Percentiles rank a stretch among this genome's conserved stretches.
phyloP scores from a whole-genome alignment of 35 echinoderm and acorn worm genomes.

The Hemicentrotus pulcherrimus region DNA sequence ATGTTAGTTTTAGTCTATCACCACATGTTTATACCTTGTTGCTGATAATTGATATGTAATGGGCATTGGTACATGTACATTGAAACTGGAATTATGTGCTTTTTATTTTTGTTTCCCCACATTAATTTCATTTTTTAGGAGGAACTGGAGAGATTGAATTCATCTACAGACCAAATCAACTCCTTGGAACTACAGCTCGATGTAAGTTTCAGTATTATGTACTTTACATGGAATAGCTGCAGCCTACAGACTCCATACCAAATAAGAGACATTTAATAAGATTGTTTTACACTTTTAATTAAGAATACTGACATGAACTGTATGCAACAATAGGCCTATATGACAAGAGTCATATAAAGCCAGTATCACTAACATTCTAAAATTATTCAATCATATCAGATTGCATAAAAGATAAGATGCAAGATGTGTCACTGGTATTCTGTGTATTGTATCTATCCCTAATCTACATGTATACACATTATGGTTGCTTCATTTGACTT shows the following conservation, averaged over 20 bases:
- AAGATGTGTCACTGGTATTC: too few species aligned
- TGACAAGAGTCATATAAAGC: too few species aligned
- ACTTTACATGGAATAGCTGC: background rate
- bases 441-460: too few species aligned
- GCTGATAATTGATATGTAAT: background rate
- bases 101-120: background rate
- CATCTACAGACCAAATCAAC: conserved; percentile 87
- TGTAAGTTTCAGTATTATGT: conserved; percentile 61
- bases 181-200: conserved; percentile 81
- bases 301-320: too few species aligned
- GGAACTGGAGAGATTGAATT: conserved; percentile 84
- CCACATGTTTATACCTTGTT: background rate
- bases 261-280: background rate
- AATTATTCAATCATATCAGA: too few species aligned
- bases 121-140: conserved; percentile 43
- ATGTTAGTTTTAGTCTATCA: too few species aligned
- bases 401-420: too few species aligned
- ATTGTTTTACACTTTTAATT: too few species aligned
- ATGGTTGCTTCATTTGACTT: too few species aligned
- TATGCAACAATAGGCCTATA: too few species aligned
- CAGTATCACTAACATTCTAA: too few species aligned
- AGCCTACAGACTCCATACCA: background rate
- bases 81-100: background rate
- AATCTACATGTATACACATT: too few species aligned
- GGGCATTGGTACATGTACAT: background rate